Conservation (phyloP, 2,888 invertebrate genomes). For the Erpobdella octoculata region DNA sequence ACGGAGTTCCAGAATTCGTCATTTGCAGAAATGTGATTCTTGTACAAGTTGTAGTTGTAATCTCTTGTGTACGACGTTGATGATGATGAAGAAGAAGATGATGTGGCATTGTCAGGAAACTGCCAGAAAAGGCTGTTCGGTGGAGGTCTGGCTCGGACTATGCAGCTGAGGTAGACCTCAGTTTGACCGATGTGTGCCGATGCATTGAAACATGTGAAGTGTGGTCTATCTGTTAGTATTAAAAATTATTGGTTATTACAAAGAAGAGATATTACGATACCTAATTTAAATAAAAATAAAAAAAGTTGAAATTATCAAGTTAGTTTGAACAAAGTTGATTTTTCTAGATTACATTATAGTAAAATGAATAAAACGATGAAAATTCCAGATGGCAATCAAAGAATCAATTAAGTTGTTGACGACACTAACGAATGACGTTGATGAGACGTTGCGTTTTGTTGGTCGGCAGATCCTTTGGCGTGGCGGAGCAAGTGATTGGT, state of each 20-base stretch:
- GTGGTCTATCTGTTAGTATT: conserved; percentile 8
- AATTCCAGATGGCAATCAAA: background rate
- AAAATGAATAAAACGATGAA: background rate
- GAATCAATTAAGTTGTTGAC: background rate
- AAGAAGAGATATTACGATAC: too few relatives aligned
- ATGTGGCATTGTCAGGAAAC: conserved; percentile 7
- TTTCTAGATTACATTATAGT: too few relatives aligned
- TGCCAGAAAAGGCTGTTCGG: conserved; percentile 19
- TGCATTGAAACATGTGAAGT: background rate
- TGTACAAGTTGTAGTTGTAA: too few relatives aligned
- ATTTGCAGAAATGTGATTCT: background rate
- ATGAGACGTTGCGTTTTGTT: conserved; percentile 1
- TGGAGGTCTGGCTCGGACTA: conserved; percentile 8
- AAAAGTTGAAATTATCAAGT: too few relatives aligned
- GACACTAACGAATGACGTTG: conserved; percentile 10
- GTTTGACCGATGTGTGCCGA: conserved; percentile 10
- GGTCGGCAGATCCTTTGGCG: background rate
- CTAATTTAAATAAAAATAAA: too few relatives aligned
- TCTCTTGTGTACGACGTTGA: too few relatives aligned
- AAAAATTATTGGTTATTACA: background rate
- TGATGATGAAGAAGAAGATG: too few relatives aligned
- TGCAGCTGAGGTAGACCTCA: conserved; percentile 17
- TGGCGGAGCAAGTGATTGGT: background rate
- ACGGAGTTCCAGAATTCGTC: conserved; percentile 20
- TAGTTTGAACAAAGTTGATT: too few relatives aligned